Base-by-base conservation (phyloP, 1,140 invertebrate genomes). In the Drosophila lacertosa region DNA sequence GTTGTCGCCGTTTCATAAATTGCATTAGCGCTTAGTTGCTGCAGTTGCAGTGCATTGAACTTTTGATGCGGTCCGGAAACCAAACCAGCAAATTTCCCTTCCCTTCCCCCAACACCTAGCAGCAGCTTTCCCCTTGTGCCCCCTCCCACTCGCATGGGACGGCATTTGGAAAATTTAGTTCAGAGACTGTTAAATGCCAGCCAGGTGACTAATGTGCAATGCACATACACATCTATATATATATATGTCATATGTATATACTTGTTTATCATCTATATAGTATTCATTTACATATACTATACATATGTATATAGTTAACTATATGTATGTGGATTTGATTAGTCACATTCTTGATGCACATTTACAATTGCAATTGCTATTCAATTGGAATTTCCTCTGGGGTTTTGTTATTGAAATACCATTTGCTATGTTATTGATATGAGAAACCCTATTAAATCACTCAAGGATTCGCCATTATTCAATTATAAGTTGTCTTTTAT, bases 1-100 rank as follows among this genome's bases (percentile, higher is more conserved):
- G 24, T 58, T 63, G 72, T 32, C 64, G 62, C 59, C 77, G 66
- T 82, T 82, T 77, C 78, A 82, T 77, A 83, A 82, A 82, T 82
- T 82, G 78, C 78, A 82, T 82, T 81, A 77, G 58, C 55, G 53
- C 24, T 5, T 26, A 26, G 24, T 7, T 26, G 24, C 57, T 35
- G 44, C 33, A 58, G 63, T 63, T 74, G 63, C 35, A 59, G 78
- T 83, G 70, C 78, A 66, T 78, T 83, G 79, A 82, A 83, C 78
- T 83, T 57, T 53, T 42, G 47, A 48, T 74, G 68, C 58, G 60
- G 77, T 72, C 59, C 77, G 77, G 78, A 73, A 82, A 65, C 74
- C 64, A 44, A 71, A 74, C 53, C 53, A 40, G 62, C 51, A 63
- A 58, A 57, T 55, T 45, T 55, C 60, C 47, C 53, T 24, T 10